Conservation (phyloP, 2,797 vertebrate genomes). For the Graptemys geographica region DNA sequence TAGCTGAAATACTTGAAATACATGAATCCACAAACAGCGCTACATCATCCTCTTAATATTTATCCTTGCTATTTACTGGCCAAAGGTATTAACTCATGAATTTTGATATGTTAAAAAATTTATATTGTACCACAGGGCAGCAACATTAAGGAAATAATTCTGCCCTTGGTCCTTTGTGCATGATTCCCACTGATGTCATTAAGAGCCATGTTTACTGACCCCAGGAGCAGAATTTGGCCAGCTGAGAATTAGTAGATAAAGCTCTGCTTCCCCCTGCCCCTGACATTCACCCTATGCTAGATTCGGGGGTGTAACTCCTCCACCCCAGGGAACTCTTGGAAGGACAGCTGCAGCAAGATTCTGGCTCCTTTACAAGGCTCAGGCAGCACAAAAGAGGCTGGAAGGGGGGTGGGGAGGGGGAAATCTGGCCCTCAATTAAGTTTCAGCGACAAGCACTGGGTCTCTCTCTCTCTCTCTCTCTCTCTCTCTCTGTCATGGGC, state of each 20-base stretch:
- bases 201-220: not conserved
- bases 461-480: no score
- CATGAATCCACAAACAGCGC: not conserved
- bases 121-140: accelerated
- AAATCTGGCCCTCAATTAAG: not conserved
- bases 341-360: not conserved
- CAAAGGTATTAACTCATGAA: accelerated
- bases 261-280: not conserved
- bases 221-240: not conserved
- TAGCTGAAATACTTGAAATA: slow-evolving; percentile 66
- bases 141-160: not conserved
- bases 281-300: not conserved
- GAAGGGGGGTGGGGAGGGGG: accelerated
- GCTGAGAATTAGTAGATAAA: not conserved
- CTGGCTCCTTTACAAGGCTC: not conserved
- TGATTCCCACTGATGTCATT: not conserved
- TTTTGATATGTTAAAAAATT: accelerated
- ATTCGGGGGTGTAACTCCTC: not conserved
- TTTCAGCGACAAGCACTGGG: accelerated
- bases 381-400: not conserved
- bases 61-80: not conserved
- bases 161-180: accelerated
- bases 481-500: not conserved
- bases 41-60: not conserved
- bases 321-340: not conserved